Evolutionary conservation across 2,888 invertebrate species (phyloP).

Genomic region (Gonocerus acuteangulatus): DNA sequence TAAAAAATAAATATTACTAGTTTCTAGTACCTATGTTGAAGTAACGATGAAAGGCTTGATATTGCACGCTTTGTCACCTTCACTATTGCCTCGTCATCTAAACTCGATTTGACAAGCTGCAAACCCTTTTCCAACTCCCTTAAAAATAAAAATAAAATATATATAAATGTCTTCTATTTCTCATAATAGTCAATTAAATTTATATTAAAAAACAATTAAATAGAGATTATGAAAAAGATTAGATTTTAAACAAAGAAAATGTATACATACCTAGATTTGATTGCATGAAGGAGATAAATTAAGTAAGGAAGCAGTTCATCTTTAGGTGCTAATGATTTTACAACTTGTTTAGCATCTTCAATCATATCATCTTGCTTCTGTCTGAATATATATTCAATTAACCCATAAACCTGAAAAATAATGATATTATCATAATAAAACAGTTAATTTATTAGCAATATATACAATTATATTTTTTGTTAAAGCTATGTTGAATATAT

Average conservation of each 20-base stretch:
- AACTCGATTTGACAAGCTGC: not conserved
- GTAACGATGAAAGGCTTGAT: not conserved
- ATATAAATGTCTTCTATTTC: too few species aligned
- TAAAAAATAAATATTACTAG: too few species aligned
- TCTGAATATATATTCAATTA: constrained; percentile 31
- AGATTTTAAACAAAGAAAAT: too few species aligned
- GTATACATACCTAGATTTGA: constrained; percentile 34
- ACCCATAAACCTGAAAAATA: constrained; percentile 20
- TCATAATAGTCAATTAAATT: too few species aligned
- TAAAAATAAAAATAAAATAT: not conserved
- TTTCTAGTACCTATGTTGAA: constrained; percentile 11
- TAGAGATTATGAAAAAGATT: not conserved
- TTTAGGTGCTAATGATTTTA: constrained; percentile 20
- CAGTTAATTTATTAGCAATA: too few species aligned
- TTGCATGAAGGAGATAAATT: constrained; percentile 32
- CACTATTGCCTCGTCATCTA: not conserved
- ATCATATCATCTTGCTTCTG: constrained; percentile 32
- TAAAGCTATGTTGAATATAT: too few species aligned
- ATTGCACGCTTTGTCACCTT: constrained; percentile 8
- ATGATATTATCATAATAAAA: too few species aligned
- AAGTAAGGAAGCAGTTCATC: constrained; percentile 29
- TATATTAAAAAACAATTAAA: not conserved
- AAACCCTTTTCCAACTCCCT: constrained; percentile 12
- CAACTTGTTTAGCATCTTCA: constrained; percentile 37
- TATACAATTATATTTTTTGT: too few species aligned